These are phyloP conservation scores for Phortica variegata DNA, from an alignment of 1,140 invertebrate species.

Conservation along the genomic window DNA sequence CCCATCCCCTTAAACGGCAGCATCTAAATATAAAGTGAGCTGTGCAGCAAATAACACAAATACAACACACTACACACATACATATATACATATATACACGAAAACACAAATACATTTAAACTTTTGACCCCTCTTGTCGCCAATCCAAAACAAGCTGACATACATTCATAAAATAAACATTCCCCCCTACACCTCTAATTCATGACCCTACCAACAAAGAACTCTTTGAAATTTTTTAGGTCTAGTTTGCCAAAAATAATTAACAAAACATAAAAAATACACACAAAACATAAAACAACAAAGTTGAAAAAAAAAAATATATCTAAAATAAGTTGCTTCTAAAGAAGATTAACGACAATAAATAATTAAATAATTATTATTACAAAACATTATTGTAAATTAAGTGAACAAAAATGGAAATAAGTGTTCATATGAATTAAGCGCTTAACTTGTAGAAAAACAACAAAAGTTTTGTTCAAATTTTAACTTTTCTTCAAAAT, in stretches of 20 bases:
- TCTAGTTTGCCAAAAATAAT: constrained; percentile 26
- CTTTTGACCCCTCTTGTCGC: not conserved
- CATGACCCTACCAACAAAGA: not conserved
- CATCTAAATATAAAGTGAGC: too few relatives aligned
- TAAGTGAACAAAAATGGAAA: constrained; percentile 29
- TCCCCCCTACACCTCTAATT: too few relatives aligned
- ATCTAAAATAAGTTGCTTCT: constrained; percentile 9
- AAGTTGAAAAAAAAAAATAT: constrained; percentile 10
- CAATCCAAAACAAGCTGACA: not conserved
- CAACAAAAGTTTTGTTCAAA: constrained; percentile 33
- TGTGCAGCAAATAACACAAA: too few relatives aligned
- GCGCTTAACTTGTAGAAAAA: constrained; percentile 34
- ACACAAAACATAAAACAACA: constrained; percentile 2
- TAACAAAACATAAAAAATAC: not conserved
- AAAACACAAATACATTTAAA: not conserved
- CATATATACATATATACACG: not conserved
- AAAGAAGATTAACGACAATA: constrained; percentile 24
- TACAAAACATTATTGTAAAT: constrained; percentile 56
- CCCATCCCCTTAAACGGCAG: too few relatives aligned
- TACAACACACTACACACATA: not conserved
- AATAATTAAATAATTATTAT: constrained; percentile 26
- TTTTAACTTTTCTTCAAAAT: too few relatives aligned
- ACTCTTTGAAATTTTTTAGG: constrained; percentile 46
- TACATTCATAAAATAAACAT: too few relatives aligned
- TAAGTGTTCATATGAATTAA: constrained; percentile 14